These are phyloP conservation scores for Orthonyx spaldingii DNA, from an alignment of 2,113 vertebrate genomes.

Conservation along the genomic window DNA sequence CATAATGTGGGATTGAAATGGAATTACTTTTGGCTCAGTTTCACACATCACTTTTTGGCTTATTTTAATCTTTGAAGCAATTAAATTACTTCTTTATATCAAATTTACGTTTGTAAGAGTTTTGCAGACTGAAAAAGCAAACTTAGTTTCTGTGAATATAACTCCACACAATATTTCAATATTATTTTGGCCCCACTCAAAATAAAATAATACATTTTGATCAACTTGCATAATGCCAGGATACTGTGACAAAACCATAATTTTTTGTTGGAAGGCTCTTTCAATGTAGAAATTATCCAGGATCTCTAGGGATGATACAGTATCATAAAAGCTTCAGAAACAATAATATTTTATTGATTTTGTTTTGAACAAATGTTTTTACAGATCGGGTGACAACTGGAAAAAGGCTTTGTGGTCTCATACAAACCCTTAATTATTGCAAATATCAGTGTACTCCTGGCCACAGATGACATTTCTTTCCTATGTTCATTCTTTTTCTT, in stretches of 20 bases:
- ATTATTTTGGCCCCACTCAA: not conserved
- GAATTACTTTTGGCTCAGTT: not conserved
- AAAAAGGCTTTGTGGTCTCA: not conserved
- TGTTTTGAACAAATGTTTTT: not conserved
- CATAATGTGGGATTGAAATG: not conserved
- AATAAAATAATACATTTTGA: not conserved
- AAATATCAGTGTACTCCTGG: not conserved
- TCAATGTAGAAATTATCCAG: not conserved
- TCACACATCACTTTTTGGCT: not conserved
- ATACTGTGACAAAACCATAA: not conserved
- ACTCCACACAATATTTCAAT: not conserved
- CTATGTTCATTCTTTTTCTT: not conserved
- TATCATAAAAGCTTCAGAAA: not conserved
- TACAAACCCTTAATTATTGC: not conserved
- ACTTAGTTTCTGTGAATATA: not conserved
- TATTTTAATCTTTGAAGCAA: not conserved
- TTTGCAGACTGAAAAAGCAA: not conserved
- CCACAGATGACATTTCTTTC: not conserved
- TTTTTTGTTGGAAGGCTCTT: not conserved
- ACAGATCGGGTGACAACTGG: not conserved
- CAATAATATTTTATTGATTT: conserved; percentile 10
- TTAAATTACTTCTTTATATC: not conserved
- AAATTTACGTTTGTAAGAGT: not conserved
- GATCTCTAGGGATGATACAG: not conserved
- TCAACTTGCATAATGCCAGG: not conserved